Evolutionary conservation across 1,140 invertebrate genomes (phyloP), one percentile per base, ranked within the genome.

Genomic region (Pseudomyrmex flavicornis): DNA sequence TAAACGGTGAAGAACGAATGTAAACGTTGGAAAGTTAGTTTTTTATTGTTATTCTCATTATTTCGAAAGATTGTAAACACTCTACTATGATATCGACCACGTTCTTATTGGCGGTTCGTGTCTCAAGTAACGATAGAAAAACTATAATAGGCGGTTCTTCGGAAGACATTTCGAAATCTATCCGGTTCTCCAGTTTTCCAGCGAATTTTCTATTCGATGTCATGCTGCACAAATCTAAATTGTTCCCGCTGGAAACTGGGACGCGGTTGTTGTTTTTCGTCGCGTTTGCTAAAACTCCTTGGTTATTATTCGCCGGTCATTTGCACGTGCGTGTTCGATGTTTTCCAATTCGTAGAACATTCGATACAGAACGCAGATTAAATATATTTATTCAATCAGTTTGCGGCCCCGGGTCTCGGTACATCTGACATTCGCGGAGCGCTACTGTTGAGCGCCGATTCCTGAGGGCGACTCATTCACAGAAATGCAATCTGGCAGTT

Each of bases 321-420:
- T 76, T 72, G 56, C 20, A 13, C 26, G 68, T 50, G 72, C 35
- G 22, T 10, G 10, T 1, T 17, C 46, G 58, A 56, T 68, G 17
- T 69, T 76, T 58, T 52, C 17, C 26, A 22, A 46, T 52, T 35
- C 35, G 15, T 48, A 56, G 58, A 86, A 59, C 54, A 63, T 48
- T 52, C 20, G 17, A 52, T 58, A 54, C 68, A 52, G 17, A 35
- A 46, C 35, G 26, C 10, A 63, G 62, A 84, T 87, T 54, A 77
- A 82, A 75, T 77, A 59, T 69, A 73, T 88, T 82, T 70, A 89
- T 89, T 89, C 77, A 89, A 89, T 89, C 77, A 79, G 66, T 62
- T 73, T 83, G 63, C 17, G 58, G 46, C 54, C 35, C 59, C 35
- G 44, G 35, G 17, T 10, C 13, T 63, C 54, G 61, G 22, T 83